Percentiles rank a stretch among this genome's conserved stretches.
phyloP scores from a whole-genome alignment of 2,888 invertebrate genomes.

The Beris morrisii region DNA sequence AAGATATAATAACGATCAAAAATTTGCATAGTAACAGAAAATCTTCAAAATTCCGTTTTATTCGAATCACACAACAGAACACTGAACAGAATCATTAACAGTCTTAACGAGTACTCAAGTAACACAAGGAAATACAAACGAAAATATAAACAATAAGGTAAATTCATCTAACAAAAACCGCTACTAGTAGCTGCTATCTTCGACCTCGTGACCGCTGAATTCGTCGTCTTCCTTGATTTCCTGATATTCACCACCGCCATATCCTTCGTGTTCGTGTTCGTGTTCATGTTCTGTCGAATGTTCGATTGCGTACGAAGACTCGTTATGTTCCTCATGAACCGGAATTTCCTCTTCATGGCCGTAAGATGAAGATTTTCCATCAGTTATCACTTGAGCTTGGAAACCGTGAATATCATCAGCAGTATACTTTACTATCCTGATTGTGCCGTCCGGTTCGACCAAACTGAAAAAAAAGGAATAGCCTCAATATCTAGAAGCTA shows the following conservation, averaged over 20 bases:
- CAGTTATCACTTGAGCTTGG: conserved; percentile 60
- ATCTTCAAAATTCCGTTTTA: no score
- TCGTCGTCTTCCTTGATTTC: conserved; percentile 1
- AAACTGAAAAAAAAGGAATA: conserved; percentile 54
- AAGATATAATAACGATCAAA: no score
- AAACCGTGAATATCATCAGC: conserved; percentile 76
- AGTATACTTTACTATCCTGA: conserved; percentile 72
- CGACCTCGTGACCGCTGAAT: not conserved
- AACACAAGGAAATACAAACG: no score
- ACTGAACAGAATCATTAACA: no score
- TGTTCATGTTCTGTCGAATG: not conserved
- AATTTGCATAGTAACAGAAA: no score
- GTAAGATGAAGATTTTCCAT: conserved; percentile 49
- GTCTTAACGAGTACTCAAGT: no score
- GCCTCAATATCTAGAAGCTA: not conserved
- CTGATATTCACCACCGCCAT: conserved; percentile 3
- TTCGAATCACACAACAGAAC: no score
- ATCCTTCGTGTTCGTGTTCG: conserved; percentile 2
- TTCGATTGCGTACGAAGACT: not conserved
- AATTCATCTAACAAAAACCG: no score
- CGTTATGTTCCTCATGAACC: conserved; percentile 3
- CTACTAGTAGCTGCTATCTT: conserved; percentile 16
- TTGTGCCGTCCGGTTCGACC: conserved; percentile 73
- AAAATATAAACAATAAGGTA: no score
- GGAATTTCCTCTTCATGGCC: conserved; percentile 38